A percentile compares a stretch with the other conserved stretches of the same genome.
Evolutionary conservation across 2,797 vertebrate species (phyloP).

Genomic region (Pseudotriccus pelzelni): DNA sequence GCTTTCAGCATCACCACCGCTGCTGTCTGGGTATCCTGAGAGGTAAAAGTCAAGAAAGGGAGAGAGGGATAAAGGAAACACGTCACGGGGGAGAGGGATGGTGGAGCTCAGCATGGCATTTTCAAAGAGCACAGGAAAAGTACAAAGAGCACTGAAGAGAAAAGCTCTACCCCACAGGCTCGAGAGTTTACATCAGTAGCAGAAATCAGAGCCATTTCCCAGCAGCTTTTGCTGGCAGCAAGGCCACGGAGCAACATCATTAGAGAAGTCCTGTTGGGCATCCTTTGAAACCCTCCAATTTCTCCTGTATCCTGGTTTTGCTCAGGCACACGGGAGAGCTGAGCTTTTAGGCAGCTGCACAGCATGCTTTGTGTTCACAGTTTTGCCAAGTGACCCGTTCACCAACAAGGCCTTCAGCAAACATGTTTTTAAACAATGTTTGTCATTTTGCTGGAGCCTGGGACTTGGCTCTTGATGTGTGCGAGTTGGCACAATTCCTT

Average conservation of each 20-base stretch:
- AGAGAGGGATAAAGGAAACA: not conserved
- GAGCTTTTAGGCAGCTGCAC: slow-evolving; percentile 1
- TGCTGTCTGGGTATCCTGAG: not conserved
- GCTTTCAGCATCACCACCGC: not conserved
- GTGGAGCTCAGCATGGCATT: not conserved
- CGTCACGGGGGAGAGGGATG: not conserved
- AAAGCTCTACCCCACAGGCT: not conserved
- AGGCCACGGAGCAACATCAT: not conserved
- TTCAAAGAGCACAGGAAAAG: not conserved
- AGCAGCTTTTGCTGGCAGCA: not conserved
- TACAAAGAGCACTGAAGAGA: not conserved
- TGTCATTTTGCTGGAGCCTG: not conserved
- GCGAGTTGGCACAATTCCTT: not conserved
- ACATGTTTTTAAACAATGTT: slow-evolving; percentile 34
- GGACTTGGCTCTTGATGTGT: not conserved
- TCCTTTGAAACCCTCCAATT: not conserved
- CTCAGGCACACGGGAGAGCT: not conserved
- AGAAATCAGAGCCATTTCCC: not conserved
- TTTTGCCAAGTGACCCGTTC: slow-evolving; percentile 52
- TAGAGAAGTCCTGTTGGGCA: not conserved
- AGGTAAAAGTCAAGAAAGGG: not conserved
- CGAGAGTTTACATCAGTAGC: not conserved
- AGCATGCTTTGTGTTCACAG: not conserved
- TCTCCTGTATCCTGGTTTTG: not conserved
- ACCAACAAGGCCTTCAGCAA: slow-evolving; percentile 47